Evolutionary conservation across 2,113 vertebrate genomes (phyloP).

Genomic region (Henicopernis longicauda): DNA sequence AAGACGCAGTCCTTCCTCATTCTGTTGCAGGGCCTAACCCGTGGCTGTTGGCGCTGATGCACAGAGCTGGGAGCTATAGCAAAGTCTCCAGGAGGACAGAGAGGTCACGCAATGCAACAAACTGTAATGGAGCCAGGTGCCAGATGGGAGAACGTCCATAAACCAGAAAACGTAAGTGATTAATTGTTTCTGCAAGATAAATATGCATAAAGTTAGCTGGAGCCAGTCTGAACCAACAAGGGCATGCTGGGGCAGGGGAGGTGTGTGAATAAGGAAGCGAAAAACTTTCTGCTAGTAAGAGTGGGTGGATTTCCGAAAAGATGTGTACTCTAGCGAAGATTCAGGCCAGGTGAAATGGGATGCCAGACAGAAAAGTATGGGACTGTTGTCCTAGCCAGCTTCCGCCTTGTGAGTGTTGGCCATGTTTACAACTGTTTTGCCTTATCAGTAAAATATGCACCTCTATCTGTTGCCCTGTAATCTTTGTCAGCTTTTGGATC

Average conservation of each 20-base stretch:
- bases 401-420: neutral
- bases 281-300: neutral
- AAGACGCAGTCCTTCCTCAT: fast-evolving
- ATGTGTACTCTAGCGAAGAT: neutral
- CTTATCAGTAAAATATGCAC: neutral
- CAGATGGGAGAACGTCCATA: neutral
- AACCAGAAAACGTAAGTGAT: neutral
- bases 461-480: neutral
- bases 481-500: neutral
- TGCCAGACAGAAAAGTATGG: neutral
- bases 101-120: neutral
- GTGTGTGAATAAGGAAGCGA: neutral
- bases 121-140: neutral
- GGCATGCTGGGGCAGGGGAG: neutral
- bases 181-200: neutral
- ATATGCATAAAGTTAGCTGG: neutral
- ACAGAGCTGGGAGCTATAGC: neutral
- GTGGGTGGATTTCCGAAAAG: neutral
- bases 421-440: neutral
- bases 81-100: neutral
- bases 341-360: neutral
- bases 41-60: neutral
- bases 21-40: neutral
- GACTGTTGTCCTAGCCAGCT: neutral
- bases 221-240: neutral